Evolutionary conservation across 2,888 invertebrate species (phyloP), one percentile per base, ranked within the genome.

Genomic region (Drosophila austrosaltans): DNA sequence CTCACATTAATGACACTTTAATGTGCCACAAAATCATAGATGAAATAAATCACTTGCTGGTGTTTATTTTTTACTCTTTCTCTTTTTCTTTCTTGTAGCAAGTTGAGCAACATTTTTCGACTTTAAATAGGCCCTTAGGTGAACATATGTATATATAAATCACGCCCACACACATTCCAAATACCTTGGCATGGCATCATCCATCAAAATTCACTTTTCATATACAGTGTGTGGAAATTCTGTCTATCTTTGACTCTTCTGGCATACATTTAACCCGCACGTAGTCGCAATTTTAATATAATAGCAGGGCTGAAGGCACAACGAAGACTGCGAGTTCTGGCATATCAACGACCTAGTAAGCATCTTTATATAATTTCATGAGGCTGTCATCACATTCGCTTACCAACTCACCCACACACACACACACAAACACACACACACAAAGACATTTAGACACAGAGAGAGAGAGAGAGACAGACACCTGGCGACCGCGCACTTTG

Each of bases 311-410:
- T 77, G 76, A 73, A 70, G 72, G 74, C 72, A 63, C 66, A 77
- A 64, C 71, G 69, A 62, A 74, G 73, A 63, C 66, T 77, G 63
- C 70, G 69, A 62, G 69, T 59, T 71, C 65, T 40, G 72, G 72
- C 78, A 75, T 82, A 86, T 89, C 82, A 88, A 79, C 89, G 77
- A 87, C 87, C 82, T 82, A 87, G 76, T 84, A 77, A 79, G 87
- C 79, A 78, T 84, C 84, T 87, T 82, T 76, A 81, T 78, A 89
- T 78, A 88, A 87, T 87, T 89, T 89, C 82, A 87, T 81, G 82
- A 79, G 77, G 60, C 76, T 84, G 81, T 84, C 89, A 76, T 54
- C 77, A 72, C 32, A 68, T 54, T 67, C 65, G 63, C 66, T 30
- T 30, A 53, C 60, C 39, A 56, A 36, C 53, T 57, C 65, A 28